Base-by-base conservation (phyloP, 2,113 vertebrate genomes). In the Eclectus roratus region DNA sequence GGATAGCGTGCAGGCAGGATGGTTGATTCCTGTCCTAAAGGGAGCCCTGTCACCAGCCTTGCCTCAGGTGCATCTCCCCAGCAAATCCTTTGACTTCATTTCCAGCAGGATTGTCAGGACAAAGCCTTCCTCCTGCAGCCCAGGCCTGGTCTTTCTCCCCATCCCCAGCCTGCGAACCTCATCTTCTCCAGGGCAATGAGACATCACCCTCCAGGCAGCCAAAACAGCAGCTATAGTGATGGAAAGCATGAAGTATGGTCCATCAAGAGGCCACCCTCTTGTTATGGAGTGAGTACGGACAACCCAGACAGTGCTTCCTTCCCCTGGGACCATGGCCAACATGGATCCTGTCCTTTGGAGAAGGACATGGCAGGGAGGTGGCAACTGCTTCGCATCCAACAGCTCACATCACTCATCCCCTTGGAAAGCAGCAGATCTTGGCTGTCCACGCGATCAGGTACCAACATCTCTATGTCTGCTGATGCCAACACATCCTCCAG, bases 211-310 rank as follows among this genome's bases (percentile, higher is more conserved):
- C 8, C 4, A 1, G 11, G 35, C 50, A 80, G 53, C 41, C 4
- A 0, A 29, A 78, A 41, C 15, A 58, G 53, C 55, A 72, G 12
- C 47, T 2, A 1, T 25, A 29, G 31, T 5, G 3, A 17, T 12
- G 6, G 5, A 17, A 53, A n/a, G 41, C n/a, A 53, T 4, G 14
- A 33, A 89, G 28, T 0, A 1, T 0, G 0, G 35, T 39, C 41
- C 52, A 33, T 63, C 0, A 0, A 50, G 78, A 68, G 46, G n/a
- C 6, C 52, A 31, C 19, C 8, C 11, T 7, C 1, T 17, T 8
- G 4, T 18, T 24, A 10, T 2, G 28, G 55, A 35, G 69, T 0
- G 1, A 23, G 44, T 43, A 14, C 1, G 3, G 33, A 23, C 21
- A 35, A 23, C 33, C 9, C 13, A 15, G 33, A 39, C 16, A 55